Base-by-base conservation (phyloP, 92 coral and sea anemone species). In the Ricordea florida region DNA sequence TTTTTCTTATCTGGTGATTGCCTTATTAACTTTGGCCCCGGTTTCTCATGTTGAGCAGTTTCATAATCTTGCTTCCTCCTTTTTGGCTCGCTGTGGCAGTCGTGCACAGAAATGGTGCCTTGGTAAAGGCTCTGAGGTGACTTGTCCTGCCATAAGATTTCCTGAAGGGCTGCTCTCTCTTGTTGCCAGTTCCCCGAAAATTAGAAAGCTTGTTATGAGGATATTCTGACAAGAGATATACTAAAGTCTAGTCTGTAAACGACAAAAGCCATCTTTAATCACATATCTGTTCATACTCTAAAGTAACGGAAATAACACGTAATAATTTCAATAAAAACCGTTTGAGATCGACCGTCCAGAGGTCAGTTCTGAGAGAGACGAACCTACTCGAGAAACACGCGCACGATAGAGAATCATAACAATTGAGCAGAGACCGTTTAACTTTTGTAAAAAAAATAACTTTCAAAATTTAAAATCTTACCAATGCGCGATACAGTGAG, bases 41-140 rank as follows among this genome's bases (percentile, higher is more conserved):
- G 28, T 58, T 58, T 2, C 1, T 73, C 57, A 58, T 56, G 56
- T 56, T 23, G 3, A 57, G n/a, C 0, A 45, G 23, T 6, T 57
- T 58, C 0, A 73, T 37, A 11, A 73, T 73, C 26, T 73, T 73
- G 7, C 18, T 72, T 15, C 69, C 44, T 9, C 57, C 32, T 18
- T 40, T 2, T 1, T 8, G 10, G 20, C 87, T 61, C n/a, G 79
- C 79, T 18, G 79, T 72, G 40, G 79, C 79, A 25, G 79, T 72
- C 32, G 56, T 32, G 56, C 79, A 72, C 10, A 56, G 33, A 31
- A 72, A 21, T 24, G 66, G 79, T 9, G 68, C 79, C 60, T 35
- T 72, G 4, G 61, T 34, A 16, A 56, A 21, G 11, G 48, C 67
- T 4, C 79, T 34, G 58, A 72, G 27, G 27, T 72, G 43, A 2